phyloP scores from a whole-genome alignment of 2,113 vertebrate species.

The Oreochromis aureus region DNA sequence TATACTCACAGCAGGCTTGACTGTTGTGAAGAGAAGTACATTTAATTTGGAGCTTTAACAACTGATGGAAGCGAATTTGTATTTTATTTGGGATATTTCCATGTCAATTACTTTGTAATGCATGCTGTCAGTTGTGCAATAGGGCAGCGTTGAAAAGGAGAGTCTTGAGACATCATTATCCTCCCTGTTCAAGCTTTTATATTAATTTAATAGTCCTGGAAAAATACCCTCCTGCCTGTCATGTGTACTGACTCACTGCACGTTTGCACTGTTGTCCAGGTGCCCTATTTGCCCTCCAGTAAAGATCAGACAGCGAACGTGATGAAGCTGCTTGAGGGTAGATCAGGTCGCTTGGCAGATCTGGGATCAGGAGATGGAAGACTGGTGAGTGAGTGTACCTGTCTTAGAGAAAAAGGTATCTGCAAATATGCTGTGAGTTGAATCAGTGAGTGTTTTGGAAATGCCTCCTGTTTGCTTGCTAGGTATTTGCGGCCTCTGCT shows the following conservation, averaged over 20 bases:
- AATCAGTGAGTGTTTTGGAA: neutral
- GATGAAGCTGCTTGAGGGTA: conserved; percentile 66
- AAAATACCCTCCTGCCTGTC: neutral
- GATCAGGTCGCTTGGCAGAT: conserved; percentile 66
- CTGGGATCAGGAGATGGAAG: conserved; percentile 75
- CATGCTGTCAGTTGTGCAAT: neutral
- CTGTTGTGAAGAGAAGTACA: neutral
- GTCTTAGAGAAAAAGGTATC: neutral
- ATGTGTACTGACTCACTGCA: neutral
- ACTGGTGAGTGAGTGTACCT: conserved; percentile 45
- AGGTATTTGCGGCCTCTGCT: conserved; percentile 71
- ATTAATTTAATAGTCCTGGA: neutral
- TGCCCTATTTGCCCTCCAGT: conserved; percentile 74
- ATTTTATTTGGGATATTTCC: neutral
- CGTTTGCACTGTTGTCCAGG: conserved; percentile 49
- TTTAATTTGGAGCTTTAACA: neutral
- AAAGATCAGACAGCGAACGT: conserved; percentile 60
- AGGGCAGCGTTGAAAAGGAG: neutral
- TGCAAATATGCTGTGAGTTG: neutral
- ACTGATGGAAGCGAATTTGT: neutral
- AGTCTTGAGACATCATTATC: neutral
- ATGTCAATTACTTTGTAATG: neutral
- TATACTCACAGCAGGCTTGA: neutral
- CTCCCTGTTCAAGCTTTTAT: neutral
- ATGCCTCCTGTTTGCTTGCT: neutral